Conservation (phyloP, 2,888 invertebrate genomes). For the Metacarcinus magister region DNA sequence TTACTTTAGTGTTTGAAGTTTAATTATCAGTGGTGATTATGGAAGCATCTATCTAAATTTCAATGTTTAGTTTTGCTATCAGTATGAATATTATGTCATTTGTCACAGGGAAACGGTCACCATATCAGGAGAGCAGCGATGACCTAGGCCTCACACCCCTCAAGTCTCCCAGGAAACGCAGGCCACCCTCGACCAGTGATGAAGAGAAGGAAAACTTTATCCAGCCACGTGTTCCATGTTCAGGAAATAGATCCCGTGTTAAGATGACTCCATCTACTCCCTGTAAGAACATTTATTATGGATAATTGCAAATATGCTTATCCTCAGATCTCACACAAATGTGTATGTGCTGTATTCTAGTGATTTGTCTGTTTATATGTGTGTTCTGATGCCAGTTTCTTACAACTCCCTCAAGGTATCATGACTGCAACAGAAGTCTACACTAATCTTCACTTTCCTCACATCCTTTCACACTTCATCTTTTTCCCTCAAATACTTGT, state of each 20-base stretch:
- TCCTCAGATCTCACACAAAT: neutral
- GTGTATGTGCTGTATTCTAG: neutral
- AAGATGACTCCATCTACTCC: constrained; percentile 79
- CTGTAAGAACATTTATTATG: constrained; percentile 55
- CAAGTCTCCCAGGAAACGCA: constrained; percentile 76
- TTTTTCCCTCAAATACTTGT: too few relatives aligned
- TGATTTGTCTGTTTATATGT: neutral
- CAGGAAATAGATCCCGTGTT: constrained; percentile 76
- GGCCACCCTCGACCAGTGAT: constrained; percentile 68
- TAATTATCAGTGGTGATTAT: neutral
- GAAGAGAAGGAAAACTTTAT: constrained; percentile 81
- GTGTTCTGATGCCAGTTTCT: too few relatives aligned
- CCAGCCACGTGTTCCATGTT: constrained; percentile 81
- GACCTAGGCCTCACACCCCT: constrained; percentile 75
- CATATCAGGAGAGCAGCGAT: constrained; percentile 47
- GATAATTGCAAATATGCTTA: neutral
- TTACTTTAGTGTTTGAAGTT: neutral
- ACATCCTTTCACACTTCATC: too few relatives aligned
- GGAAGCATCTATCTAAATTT: neutral
- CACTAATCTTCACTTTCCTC: too few relatives aligned
- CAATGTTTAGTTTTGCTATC: neutral
- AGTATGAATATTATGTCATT: neutral
- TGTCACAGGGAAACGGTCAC: constrained; percentile 40
- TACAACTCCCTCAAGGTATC: too few relatives aligned
- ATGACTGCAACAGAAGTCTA: too few relatives aligned